phyloP scores from a whole-genome alignment of 2,797 vertebrate genomes.

The Epinephelus awoara region DNA sequence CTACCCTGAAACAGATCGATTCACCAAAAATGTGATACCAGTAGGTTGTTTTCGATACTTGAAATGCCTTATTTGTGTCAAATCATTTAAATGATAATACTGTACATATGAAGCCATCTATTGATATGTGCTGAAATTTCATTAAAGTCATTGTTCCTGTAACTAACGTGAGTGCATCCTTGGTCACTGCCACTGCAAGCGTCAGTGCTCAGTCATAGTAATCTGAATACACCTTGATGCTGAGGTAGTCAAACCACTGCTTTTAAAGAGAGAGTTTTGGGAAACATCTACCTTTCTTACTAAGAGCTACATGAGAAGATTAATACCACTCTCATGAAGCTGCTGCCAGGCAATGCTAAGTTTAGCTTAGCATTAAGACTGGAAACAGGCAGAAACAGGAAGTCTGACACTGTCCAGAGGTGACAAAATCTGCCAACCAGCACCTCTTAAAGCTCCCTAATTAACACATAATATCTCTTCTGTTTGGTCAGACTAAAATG shows the following conservation, averaged over 20 bases:
- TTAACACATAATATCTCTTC: neutral
- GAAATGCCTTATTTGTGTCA: constrained; percentile 86
- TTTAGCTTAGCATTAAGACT: constrained; percentile 16
- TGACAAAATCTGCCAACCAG: neutral
- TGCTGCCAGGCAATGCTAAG: neutral
- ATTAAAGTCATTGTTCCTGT: constrained; percentile 80
- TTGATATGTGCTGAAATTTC: constrained; percentile 73
- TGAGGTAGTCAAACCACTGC: neutral
- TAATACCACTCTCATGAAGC: neutral
- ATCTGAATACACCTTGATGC: neutral
- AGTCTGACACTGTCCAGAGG: neutral
- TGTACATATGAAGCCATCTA: constrained; percentile 78
- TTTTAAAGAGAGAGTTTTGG: neutral
- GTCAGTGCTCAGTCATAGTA: neutral
- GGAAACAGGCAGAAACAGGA: neutral
- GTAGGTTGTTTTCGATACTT: constrained; percentile 79
- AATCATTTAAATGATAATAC: constrained; percentile 69
- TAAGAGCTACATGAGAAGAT: neutral
- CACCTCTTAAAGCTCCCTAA: neutral
- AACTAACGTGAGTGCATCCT: constrained; percentile 38
- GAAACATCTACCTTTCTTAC: neutral
- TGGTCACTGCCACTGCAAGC: constrained; percentile 11
- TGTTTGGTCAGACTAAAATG: neutral
- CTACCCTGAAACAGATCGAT: constrained; percentile 65
- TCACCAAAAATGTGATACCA: constrained; percentile 75